Evolutionary conservation across 64 coral and sea anemone species (phyloP), one percentile per base, ranked within the genome.

Genomic region (Montipora sp.): DNA sequence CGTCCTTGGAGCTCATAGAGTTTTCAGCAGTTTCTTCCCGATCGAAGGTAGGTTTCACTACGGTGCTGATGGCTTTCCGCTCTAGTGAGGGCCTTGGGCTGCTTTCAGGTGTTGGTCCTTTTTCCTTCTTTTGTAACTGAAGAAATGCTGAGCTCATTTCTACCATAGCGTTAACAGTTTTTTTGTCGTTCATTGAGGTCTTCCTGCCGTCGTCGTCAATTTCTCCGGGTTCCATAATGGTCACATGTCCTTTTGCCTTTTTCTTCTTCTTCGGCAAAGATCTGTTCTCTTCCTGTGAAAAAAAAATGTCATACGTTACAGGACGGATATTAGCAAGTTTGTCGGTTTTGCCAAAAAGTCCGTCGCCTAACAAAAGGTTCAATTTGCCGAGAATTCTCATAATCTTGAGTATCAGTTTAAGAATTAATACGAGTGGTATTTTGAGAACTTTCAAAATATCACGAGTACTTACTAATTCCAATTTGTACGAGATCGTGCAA

Each of bases 131-230:
- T 36, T 81, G n/a, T 63, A 85, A 19, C 47, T 85, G 82, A 5
- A 85, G 19, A 19, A 85, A 85, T 3, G 6, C 65, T 7, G 46
- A 4, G 45, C 82, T 50, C 80, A 82, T 82, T 71, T 85, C 82
- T 50, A 85, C 18, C 61, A 72, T 71, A 11, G 61, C 23, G n/a
- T 36, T 59, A 69, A 71, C 12, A 18, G 82, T 49, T 49, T 72
- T 71, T 3, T 7, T 9, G 0, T 84, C 16, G 10, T 48, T 60
- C 19, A 8, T 48, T 18, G 80, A 82, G 14, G 21, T 45, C 5
- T 49, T 47, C 14, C 43, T 49, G 12, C 10, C 8, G 1, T 59
- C 20, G 21, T 8, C 13, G 79, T 27, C 79, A 27, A 36, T 13
- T 18, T 61, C 80, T 6, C 7, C 80, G 5, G 23, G 22, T 16